Base-by-base conservation (phyloP, 2,797 vertebrate genomes). In the Gymnoscopelus microlampas region DNA sequence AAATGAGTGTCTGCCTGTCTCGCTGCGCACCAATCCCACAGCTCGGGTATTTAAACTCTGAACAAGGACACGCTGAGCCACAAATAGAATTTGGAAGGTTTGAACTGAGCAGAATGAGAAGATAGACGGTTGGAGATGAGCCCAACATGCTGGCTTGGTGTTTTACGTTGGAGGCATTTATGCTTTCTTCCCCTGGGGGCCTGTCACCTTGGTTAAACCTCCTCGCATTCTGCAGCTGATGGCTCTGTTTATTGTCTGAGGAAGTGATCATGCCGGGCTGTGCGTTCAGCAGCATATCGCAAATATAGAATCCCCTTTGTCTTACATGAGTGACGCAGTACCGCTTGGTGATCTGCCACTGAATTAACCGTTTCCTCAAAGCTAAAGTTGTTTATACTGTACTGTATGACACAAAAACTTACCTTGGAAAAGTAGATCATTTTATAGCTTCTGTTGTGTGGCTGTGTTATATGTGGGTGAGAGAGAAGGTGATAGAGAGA, bases 341-440 rank as follows among this genome's bases (percentile, higher is more conserved):
- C 5, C 35, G 15, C 15, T 59, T 51, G 15, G 67, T 48, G 61
- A 65, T 63, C 65, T 73, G 55, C 51, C 5, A 24, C 59, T 47
- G 26, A 78, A 80, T 79, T 51, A 74, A 84, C 77, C 61, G 53
- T 78, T 87, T 87, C 75, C 74, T 78, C 56, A 13, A 77, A 63
- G 78, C 66, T 66, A 73, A 80, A 71, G 32, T 59, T 66, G 59
- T 53, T 84, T 60, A 58, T 82, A 44, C 39, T 44, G 39, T 44
- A 79, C 39, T 44, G 39, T 44, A 79, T 77, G 61, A 75, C 5
- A 10, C 60, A 68, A 49, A 68, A 49, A 73, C 70, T n/a, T 62
- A 79, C 71, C 10, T 63, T 53, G 62, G 76, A 89, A 87, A 84
- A 76, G 60, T 2, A 6, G n/a, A 48, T 79, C 56, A 68, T 81